These are phyloP conservation scores for Dastarcus helophoroides DNA, from an alignment of 2,888 invertebrate genomes.

Conservation along the genomic window DNA sequence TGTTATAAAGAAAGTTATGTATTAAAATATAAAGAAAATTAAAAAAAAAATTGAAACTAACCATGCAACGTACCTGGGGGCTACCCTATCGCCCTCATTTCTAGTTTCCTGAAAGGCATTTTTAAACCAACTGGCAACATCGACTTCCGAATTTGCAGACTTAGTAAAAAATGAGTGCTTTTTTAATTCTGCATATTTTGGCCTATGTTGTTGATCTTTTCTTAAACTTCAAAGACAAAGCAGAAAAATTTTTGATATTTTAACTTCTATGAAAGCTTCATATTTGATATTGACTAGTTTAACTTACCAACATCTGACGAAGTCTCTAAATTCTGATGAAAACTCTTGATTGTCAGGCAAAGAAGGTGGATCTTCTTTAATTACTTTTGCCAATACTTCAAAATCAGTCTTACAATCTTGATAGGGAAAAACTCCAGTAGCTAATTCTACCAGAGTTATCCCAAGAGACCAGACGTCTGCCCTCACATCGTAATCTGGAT, in stretches of 20 bases:
- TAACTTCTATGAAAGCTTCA: too few relatives aligned
- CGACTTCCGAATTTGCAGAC: slow-evolving; percentile 59
- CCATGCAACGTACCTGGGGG: slow-evolving; percentile 39
- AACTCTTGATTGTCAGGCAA: slow-evolving; percentile 70
- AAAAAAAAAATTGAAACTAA: slow-evolving; percentile 29
- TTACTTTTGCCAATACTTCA: slow-evolving; percentile 84
- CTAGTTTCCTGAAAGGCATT: slow-evolving; percentile 51
- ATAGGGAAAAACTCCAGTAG: slow-evolving; percentile 92
- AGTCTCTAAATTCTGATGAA: slow-evolving; percentile 75
- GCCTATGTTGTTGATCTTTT: slow-evolving; percentile 86
- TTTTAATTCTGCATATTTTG: slow-evolving; percentile 85
- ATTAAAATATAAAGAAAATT: neutral
- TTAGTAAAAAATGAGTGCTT: slow-evolving; percentile 79
- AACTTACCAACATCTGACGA: slow-evolving; percentile 80
- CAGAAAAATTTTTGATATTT: slow-evolving; percentile 18
- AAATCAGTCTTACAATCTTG: slow-evolving; percentile 94
- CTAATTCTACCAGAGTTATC: slow-evolving; percentile 90
- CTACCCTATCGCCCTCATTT: slow-evolving; percentile 34
- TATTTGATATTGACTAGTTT: neutral
- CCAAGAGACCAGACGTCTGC: slow-evolving; percentile 99
- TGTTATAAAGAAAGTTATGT: neutral
- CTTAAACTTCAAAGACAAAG: slow-evolving; percentile 56
- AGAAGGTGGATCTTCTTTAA: slow-evolving; percentile 79
- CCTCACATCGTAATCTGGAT: slow-evolving; percentile 95
- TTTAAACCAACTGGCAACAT: slow-evolving; percentile 83